Conservation (phyloP, 2,113 vertebrate species). For the Tinamus guttatus region DNA sequence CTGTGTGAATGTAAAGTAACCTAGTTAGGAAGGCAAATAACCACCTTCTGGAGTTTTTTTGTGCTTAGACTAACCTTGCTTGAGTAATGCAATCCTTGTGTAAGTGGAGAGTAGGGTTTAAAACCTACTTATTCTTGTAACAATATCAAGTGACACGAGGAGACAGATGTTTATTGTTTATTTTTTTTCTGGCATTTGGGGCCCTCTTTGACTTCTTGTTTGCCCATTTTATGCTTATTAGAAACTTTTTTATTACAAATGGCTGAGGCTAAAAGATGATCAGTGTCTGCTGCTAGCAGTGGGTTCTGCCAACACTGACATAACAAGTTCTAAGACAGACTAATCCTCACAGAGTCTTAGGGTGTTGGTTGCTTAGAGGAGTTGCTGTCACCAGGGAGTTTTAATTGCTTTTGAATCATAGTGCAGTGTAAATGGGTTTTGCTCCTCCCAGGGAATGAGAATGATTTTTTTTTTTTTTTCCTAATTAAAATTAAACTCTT, state of each 20-base stretch:
- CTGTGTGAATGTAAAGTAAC: neutral
- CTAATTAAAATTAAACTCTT: neutral
- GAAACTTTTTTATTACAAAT: neutral
- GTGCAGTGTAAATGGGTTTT: neutral
- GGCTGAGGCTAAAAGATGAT: neutral
- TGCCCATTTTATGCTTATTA: neutral
- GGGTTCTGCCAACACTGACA: neutral
- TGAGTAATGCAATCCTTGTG: neutral
- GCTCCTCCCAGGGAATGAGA: neutral
- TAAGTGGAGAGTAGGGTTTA: neutral
- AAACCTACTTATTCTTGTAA: neutral
- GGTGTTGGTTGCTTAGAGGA: slow-evolving; percentile 51
- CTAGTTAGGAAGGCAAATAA: neutral
- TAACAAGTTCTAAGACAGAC: neutral
- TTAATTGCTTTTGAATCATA: slow-evolving; percentile 51
- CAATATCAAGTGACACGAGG: neutral
- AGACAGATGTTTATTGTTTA: neutral
- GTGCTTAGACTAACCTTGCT: neutral
- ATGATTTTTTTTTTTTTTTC: neutral
- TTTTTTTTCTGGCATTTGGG: neutral
- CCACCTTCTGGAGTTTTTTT: neutral
- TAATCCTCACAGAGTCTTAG: neutral
- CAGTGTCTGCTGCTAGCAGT: neutral
- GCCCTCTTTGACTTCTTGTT: neutral
- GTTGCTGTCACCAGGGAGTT: slow-evolving; percentile 2